Base-by-base conservation (phyloP, 2,797 vertebrate species). In the Sebastes hopkinsi region DNA sequence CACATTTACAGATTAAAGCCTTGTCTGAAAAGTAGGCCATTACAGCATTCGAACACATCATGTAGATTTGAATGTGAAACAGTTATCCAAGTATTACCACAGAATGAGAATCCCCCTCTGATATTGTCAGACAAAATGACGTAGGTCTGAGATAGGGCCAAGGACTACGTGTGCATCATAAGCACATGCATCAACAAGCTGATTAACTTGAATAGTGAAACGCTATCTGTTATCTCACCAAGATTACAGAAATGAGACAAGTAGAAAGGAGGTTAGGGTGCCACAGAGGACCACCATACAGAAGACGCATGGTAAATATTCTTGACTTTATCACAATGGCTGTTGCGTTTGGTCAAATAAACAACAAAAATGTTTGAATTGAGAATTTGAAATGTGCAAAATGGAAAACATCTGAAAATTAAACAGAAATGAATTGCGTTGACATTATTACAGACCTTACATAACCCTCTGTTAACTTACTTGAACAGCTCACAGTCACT, bases 111-210 rank as follows among this genome's bases (percentile, higher is more conserved):
- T 80, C 71, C 75, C 60, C 62, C 50, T 65, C 60, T 60, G 86
- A 88, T 90, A 85, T 65, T 11, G 6, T 60, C 25, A n/a, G 68
- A 62, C 38, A 36, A 70, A 34, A 82, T 93, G 93, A 94, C 92
- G 89, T 87, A 90, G 70, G 64, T 46, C 36, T 8, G 61, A 89
- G 79, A 93, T 85, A 88, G 60, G 23, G 18, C 70, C 92, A 94
- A 95, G 94, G 93, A 69, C 88, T 75, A 23, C 12, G 32, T 52
- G 81, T 79, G 84, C 87, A 93, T 93, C 90, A 92, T 62, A n/a
- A 79, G 25, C n/a, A 30, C 77, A 82, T 42, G 46, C 59, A 89
- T 81, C 79, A 83, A 52, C 86, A 75, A 1, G n/a, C 77, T 80
- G 81, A 91, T 90, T 82, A 80, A 59, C 34, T 60, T 13, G 6